Percentiles rank a stretch among this genome's conserved stretches.
Conservation (phyloP, 2,888 invertebrate species). For the Archaeoteleia sp. region DNA sequence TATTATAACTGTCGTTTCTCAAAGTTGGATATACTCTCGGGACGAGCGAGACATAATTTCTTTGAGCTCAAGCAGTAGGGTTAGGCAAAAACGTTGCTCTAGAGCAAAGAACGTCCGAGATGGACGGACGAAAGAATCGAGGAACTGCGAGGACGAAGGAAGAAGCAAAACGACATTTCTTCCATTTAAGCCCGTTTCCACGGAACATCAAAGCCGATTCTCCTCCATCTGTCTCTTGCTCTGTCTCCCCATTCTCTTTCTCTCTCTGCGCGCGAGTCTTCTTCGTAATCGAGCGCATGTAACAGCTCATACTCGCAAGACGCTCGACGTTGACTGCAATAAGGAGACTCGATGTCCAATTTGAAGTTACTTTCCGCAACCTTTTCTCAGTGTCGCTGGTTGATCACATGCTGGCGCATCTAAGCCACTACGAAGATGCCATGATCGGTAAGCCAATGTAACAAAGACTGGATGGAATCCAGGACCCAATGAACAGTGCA, state of each 20-base stretch:
- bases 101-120: constrained; percentile 32
- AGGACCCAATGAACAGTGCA: constrained; percentile 5
- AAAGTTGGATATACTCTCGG: constrained; percentile 10
- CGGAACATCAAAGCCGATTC: constrained; percentile 55
- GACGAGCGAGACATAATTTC: constrained; percentile 43
- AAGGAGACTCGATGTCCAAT: constrained; percentile 42
- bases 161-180: constrained; percentile 54
- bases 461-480: constrained; percentile 21
- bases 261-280: constrained; percentile 32
- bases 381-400: constrained; percentile 28
- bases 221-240: constrained; percentile 36
- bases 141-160: constrained; percentile 46
- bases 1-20: constrained; percentile 8
- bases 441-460: constrained; percentile 37
- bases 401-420: constrained; percentile 5
- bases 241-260: too few species aligned
- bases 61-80: constrained; percentile 21
- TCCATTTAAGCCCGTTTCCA: constrained; percentile 57
- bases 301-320: constrained; percentile 51
- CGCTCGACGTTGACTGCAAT: constrained; percentile 42
- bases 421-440: constrained; percentile 23
- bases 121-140: constrained; percentile 51
- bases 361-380: constrained; percentile 31
- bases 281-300: constrained; percentile 45
- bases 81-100: constrained; percentile 40